Percentiles rank a stretch among this genome's conserved stretches.
phyloP scores from a whole-genome alignment of 1,140 invertebrate genomes.

The Saccostrea glomerata region DNA sequence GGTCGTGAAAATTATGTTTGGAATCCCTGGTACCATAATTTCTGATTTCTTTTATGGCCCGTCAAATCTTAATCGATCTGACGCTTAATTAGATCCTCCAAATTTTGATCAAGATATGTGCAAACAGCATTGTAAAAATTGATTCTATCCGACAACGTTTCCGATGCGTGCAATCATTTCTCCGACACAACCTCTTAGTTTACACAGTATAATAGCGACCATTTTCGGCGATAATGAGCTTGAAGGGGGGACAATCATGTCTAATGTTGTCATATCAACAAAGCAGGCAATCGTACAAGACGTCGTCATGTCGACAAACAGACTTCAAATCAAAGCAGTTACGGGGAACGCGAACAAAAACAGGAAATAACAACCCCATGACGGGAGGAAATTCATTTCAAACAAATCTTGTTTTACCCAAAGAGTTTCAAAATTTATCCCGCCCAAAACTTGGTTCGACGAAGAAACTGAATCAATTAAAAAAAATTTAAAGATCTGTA shows the following conservation, averaged over 20 bases:
- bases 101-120: constrained; percentile 29
- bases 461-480: too few species aligned
- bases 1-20: not conserved
- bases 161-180: not conserved
- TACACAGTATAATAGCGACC: not conserved
- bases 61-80: constrained; percentile 28
- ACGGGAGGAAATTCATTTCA: too few species aligned
- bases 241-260: not conserved
- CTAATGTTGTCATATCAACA: constrained; percentile 24
- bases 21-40: not conserved
- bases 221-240: constrained; percentile 23
- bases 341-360: too few species aligned
- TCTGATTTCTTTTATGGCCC: not conserved
- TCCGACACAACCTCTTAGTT: not conserved
- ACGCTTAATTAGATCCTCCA: not conserved
- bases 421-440: too few species aligned
- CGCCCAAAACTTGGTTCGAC: too few species aligned
- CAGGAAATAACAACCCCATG: too few species aligned
- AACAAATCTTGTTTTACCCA: too few species aligned
- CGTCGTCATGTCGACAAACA: not conserved
- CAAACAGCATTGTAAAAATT: constrained; percentile 28
- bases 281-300: not conserved
- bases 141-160: constrained; percentile 14
- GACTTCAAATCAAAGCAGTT: too few species aligned
- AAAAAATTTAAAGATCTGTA: too few species aligned